Evolutionary conservation across 2,113 vertebrate genomes (phyloP).

Genomic region (Microcebus lehilahytsara): DNA sequence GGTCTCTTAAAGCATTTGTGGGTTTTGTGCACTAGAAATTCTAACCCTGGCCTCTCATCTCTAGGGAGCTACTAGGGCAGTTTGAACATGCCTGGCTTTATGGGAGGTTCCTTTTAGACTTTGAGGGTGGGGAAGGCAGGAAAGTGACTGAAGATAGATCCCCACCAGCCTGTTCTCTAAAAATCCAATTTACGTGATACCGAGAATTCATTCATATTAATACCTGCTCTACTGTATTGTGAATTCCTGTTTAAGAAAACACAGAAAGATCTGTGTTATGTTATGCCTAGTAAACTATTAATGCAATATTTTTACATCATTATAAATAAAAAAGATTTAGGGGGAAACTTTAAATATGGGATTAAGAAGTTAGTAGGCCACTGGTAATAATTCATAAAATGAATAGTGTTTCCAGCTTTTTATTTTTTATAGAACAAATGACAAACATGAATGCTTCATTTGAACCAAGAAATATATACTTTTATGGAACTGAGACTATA

Average conservation of each 20-base stretch:
- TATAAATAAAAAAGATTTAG: not conserved
- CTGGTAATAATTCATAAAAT: not conserved
- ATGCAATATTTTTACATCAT: not conserved
- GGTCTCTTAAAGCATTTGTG: not conserved
- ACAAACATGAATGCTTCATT: not conserved
- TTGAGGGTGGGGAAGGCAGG: not conserved
- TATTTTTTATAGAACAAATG: not conserved
- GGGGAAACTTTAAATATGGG: not conserved
- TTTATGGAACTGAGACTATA: not conserved
- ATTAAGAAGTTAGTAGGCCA: not conserved
- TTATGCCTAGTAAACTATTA: not conserved
- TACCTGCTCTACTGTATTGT: not conserved
- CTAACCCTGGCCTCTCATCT: not conserved
- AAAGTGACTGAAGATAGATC: not conserved
- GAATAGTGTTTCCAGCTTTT: not conserved
- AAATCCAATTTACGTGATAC: not conserved
- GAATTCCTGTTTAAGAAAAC: not conserved
- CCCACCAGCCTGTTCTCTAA: not conserved
- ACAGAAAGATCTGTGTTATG: not conserved
- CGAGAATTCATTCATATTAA: slow-evolving; percentile 34
- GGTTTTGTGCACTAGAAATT: not conserved
- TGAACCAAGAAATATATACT: not conserved
- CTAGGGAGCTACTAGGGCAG: not conserved
- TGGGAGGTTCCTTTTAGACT: not conserved
- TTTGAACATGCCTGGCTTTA: not conserved